Evolutionary conservation across 2,888 invertebrate species (phyloP), one percentile per base, ranked within the genome.

Genomic region (Heteropelma amictum): DNA sequence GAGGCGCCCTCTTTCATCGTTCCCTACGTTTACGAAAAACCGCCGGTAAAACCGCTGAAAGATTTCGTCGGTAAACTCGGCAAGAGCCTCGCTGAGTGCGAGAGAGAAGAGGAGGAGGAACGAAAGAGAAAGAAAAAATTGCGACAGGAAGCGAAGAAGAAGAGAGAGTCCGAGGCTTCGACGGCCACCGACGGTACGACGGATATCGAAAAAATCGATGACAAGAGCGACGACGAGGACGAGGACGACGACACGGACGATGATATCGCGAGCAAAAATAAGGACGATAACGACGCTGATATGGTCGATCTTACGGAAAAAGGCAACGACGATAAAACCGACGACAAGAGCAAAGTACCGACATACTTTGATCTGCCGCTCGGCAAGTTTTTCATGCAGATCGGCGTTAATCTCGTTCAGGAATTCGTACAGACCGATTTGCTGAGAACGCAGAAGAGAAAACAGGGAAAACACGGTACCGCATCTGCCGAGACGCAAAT

Each of bases 391-490:
- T 95, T 98, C 85, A 95, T 95, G 89, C 96, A 96, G 85, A 95
- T 98, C 81, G 98, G 98, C 28, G 92, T 95, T 70, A 96, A 95
- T 87, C 92, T 97, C 78, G 97, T 97, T 1, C 96, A 97, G 88
- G 97, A 98, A 87, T 95, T 94, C 88, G 98, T 98, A 17, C 98
- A 98, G 90, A 93, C 94, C n/a, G 98, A 98, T 90, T 90, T 98
- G 70, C 91, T 98, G 65, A 94, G 95, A 80, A 94, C 96, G 84
- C 97, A 97, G 87, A 95, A 95, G 86, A 92, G 95, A 51, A 97
- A 97, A 87, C 93, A 95, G 17, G 94, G 94, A 80, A 93, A 93
- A 79, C 74, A 73, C 49, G 92, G 93, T 69, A 90, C 92, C 77
- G 92, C 92, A 85, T 92, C 94, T 5, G 92, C 92, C 63, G 92